Base-by-base conservation (phyloP, 2,888 invertebrate species). In the Eupithecia vulgata region DNA sequence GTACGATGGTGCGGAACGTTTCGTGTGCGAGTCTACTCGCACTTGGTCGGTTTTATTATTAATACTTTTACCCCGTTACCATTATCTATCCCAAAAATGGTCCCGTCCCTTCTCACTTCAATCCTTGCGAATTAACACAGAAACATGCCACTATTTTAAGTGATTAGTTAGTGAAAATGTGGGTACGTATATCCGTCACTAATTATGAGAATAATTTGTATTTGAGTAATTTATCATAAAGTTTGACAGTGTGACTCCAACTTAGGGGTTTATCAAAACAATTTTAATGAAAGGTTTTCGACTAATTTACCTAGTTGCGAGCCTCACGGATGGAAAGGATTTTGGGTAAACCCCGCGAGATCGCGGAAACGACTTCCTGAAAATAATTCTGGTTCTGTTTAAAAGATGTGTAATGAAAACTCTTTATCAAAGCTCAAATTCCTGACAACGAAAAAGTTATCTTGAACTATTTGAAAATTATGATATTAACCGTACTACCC, bases 181-280 rank as follows among this genome's bases (percentile, higher is more conserved):
- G 35, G 62, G n/a, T 61, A 45, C 59, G 59, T 37, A 42, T 61
- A 62, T 62, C 61, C 48, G 17, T 25, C 52, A 42, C 15, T 69
- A 42, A 75, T 57, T 65, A 21, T 25, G 65, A 35, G 45, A 70
- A 15, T 37, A 67, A 72, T 75, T 45, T 21, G 48, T 59, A 72
- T 70, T 67, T 48, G 34, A 64, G 71, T 45, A 42, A 76, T 77
- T 73, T 75, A 77, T 77, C 74, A 77, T 25, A 15, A 71, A 77
- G 76, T 77, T 77, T 71, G 74, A 77, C 74, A 65, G 37, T 70
- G 70, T 65, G 71, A 71, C 74, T 75, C 40, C 45, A 70, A 71
- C 67, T 69, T 45, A 61, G 35, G 21, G 65, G 40, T 52, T 72
- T 66, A 74, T 61, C 70, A 71, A 71, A 74, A 74, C 67, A 72